Evolutionary conservation across 2,888 invertebrate genomes (phyloP).

Genomic region (Cephalotes varians): DNA sequence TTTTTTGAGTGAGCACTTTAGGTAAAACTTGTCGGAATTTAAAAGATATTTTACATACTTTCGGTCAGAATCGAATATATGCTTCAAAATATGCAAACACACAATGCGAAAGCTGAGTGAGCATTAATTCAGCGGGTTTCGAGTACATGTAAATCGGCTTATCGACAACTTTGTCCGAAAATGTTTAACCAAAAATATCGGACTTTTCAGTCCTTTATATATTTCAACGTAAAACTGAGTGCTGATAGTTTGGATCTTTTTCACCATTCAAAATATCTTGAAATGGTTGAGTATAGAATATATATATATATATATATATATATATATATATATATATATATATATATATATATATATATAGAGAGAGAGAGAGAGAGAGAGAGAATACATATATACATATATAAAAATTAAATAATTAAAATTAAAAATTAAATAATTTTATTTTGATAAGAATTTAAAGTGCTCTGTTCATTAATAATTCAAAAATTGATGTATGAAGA

Average conservation of each 20-base stretch:
- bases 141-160: conserved; percentile 38
- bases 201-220: conserved; percentile 35
- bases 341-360: not conserved
- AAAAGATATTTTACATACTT: not conserved
- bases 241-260: conserved; percentile 16
- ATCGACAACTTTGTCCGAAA: conserved; percentile 36
- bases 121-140: conserved; percentile 41
- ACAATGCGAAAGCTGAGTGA: conserved; percentile 10
- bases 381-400: too few relatives aligned
- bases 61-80: not conserved
- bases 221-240: conserved; percentile 37
- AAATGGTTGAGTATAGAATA: not conserved
- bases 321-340: not conserved
- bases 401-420: not conserved
- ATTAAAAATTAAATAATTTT: conserved; percentile 1
- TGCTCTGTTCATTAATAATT: not conserved
- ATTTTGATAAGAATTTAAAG: not conserved
- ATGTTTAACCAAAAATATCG: conserved; percentile 14
- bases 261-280: not conserved
- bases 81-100: conserved; percentile 2
- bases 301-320: not conserved
- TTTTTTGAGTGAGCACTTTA: not conserved
- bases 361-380: too few relatives aligned
- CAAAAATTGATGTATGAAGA: not conserved
- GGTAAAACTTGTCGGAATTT: not conserved